Percentiles rank a stretch among this genome's conserved stretches.
Conservation (phyloP, 2,113 vertebrate species). For the Ammodramus savannarum region DNA sequence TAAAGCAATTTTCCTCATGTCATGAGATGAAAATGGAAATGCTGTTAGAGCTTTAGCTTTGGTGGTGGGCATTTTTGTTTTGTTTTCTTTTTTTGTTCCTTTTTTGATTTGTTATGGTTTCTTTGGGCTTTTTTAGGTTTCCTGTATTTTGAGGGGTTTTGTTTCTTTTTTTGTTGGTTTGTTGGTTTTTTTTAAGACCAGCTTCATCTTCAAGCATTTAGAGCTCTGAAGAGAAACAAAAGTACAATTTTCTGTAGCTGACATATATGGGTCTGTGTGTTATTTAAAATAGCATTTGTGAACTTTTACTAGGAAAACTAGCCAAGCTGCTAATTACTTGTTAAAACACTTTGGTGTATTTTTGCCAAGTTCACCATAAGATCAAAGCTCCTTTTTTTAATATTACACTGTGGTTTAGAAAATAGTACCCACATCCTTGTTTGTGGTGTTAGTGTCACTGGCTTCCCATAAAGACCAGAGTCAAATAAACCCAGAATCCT, state of each 20-base stretch:
- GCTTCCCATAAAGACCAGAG: background rate
- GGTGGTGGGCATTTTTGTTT: accelerated
- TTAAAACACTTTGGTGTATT: background rate
- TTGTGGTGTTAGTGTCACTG: background rate
- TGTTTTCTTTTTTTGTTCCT: too few species aligned
- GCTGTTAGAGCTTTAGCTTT: background rate
- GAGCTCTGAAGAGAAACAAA: background rate
- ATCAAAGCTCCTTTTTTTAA: background rate
- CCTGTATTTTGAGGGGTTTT: accelerated
- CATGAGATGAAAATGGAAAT: background rate
- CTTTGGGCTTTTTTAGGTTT: background rate
- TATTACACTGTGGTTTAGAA: background rate
- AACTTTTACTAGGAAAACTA: background rate
- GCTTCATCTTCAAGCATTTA: background rate
- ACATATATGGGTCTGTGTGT: accelerated
- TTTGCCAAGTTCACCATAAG: background rate
- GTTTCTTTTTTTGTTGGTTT: background rate
- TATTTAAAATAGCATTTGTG: background rate
- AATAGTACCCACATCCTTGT: background rate
- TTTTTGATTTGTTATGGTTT: background rate
- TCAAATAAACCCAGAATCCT: background rate
- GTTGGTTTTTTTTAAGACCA: background rate
- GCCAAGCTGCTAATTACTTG: background rate
- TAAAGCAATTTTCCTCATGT: background rate
- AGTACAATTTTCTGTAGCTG: background rate